Evolutionary conservation across 2,888 invertebrate genomes (phyloP).

Genomic region (Agriotes lineatus): DNA sequence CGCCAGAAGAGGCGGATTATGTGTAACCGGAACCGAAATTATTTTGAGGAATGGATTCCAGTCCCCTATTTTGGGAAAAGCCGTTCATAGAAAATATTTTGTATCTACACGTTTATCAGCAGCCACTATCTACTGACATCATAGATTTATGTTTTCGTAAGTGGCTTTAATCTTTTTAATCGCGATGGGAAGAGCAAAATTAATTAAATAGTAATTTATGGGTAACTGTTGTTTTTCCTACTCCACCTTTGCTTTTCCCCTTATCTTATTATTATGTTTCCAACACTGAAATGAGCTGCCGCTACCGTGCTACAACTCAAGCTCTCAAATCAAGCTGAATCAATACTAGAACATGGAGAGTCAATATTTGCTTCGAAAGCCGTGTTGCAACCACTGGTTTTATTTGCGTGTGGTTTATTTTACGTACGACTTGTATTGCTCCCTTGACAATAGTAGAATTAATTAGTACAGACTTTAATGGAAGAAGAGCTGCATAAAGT

Average conservation of each 20-base stretch:
- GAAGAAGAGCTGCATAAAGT: too few relatives aligned
- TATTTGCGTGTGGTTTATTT: background rate
- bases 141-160: background rate
- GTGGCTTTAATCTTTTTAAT: slow-evolving; percentile 15
- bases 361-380: background rate
- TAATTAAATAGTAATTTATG: slow-evolving; percentile 19
- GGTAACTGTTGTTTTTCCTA: background rate
- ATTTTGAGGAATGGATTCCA: background rate
- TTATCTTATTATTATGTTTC: slow-evolving; percentile 3
- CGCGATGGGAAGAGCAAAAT: slow-evolving; percentile 6
- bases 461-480: too few relatives aligned
- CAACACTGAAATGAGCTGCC: background rate
- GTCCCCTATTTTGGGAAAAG: background rate
- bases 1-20: too few relatives aligned
- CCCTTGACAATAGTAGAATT: background rate
- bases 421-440: background rate
- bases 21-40: too few relatives aligned
- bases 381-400: background rate
- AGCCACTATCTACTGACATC: slow-evolving; percentile 1
- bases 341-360: background rate
- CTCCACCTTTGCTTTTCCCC: background rate
- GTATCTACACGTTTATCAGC: background rate
- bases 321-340: too few relatives aligned
- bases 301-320: background rate
- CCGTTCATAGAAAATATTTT: background rate